Base-by-base conservation (phyloP, 35 echinoderm and acorn worm genomes). In the Apostichopus parvimensis region DNA sequence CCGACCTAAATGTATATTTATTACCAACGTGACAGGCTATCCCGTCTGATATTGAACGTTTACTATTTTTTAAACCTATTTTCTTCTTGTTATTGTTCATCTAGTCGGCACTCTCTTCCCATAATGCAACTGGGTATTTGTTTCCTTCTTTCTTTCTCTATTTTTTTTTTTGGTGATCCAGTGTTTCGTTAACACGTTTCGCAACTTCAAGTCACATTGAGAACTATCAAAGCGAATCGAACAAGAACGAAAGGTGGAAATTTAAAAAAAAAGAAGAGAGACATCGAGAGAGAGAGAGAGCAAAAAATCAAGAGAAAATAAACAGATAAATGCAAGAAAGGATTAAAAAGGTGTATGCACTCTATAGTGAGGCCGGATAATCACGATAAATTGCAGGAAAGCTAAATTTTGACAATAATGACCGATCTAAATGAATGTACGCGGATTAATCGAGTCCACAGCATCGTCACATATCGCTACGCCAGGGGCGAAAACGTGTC, bases 341-440 rank as follows among this genome's bases (percentile, higher is more conserved):
- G 57, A 84, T 84, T 84, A 59, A 57, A 84, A 84, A 84, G 81
- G 81, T 84, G 52, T 84, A 84, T 84, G 81, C 54, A 84, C 81
- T 84, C 81, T 84, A 59, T 84, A 24, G 20, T 20, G 81, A 84
- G 81, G 81, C 81, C 81, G 14, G 54, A 14, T 84, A 84, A 88
- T 88, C 57, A 88, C 34, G 68, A 88, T 54, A 72, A 53, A 88
- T 88, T 66, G 52, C 61, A 25, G 2, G 86, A 52, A 45, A 75
- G 86, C 86, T 72, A 72, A 25, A 88, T 60, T 88, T 88, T 88
- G 86, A 88, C 86, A 88, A 88, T 88, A 88, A 88, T 88, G 86
- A 88, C 86, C 86, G 68, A 45, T 68, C 26, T 66, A 88, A 88
- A 88, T 88, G 62, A 88, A 88, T 88, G 86, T 88, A 18, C 53